These are phyloP conservation scores for Myrmecophaga tridactyla DNA, from an alignment of 2,113 vertebrate species.

Conservation along the genomic window DNA sequence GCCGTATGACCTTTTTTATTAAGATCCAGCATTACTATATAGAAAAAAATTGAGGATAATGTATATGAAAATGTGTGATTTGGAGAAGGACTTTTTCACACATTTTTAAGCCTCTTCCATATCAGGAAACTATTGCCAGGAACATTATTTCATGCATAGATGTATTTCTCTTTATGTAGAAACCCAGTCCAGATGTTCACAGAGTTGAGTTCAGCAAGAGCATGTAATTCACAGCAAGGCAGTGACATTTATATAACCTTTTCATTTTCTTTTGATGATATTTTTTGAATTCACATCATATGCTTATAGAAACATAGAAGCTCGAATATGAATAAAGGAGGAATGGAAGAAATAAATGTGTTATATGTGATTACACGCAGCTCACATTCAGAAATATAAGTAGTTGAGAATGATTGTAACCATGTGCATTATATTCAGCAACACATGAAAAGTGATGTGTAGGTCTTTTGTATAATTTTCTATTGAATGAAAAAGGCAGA, in stretches of 20 bases:
- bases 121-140: slow-evolving; percentile 8
- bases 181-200: slow-evolving; percentile 42
- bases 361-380: not conserved
- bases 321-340: slow-evolving; percentile 19
- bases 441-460: not conserved
- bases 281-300: slow-evolving; percentile 54
- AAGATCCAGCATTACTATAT: not conserved
- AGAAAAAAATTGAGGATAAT: not conserved
- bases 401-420: not conserved
- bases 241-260: slow-evolving; percentile 69
- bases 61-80: not conserved
- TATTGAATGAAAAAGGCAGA: not conserved
- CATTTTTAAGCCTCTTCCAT: not conserved
- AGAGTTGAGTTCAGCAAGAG: slow-evolving; percentile 40
- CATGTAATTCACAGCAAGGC: slow-evolving; percentile 27
- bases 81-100: not conserved
- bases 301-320: slow-evolving; percentile 37
- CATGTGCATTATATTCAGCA: not conserved
- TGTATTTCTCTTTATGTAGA: not conserved
- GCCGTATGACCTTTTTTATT: not conserved
- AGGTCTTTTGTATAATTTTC: slow-evolving; percentile 25
- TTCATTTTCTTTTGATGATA: slow-evolving; percentile 55
- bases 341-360: not conserved
- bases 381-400: not conserved
- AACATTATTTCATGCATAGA: not conserved